Percentiles rank a stretch among this genome's conserved stretches.
phyloP scores from a whole-genome alignment of 2,888 invertebrate genomes.

The Cosmia trapezina region DNA sequence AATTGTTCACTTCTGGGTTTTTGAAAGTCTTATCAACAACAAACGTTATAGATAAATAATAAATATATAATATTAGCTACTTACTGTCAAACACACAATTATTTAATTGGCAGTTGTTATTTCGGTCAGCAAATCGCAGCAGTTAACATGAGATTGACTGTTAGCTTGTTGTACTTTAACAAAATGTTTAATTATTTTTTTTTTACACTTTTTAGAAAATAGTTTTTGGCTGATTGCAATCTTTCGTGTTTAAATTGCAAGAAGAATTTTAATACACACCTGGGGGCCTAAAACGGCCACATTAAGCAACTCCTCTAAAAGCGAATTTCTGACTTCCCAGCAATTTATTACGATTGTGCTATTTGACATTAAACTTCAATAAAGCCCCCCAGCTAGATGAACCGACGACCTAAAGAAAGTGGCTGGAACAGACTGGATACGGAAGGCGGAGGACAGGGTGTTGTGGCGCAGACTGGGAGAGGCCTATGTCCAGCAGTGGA shows the following conservation, averaged over 20 bases:
- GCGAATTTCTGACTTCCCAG: too few relatives aligned
- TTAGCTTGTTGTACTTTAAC: not conserved
- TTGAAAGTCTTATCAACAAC: not conserved
- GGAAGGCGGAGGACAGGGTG: too few relatives aligned
- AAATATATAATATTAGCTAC: not conserved
- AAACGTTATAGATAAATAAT: not conserved
- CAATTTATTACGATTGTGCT: too few relatives aligned
- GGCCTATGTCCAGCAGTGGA: too few relatives aligned
- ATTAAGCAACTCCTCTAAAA: too few relatives aligned
- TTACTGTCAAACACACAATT: not conserved
- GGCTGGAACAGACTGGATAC: too few relatives aligned
- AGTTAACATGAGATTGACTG: not conserved
- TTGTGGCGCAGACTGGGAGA: too few relatives aligned
- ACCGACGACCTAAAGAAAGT: too few relatives aligned
- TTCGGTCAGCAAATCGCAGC: not conserved
- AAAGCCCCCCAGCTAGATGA: too few relatives aligned
- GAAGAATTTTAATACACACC: not conserved
- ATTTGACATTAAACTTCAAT: too few relatives aligned
- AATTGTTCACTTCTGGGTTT: not conserved
- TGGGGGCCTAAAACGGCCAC: too few relatives aligned
- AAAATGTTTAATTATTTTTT: not conserved
- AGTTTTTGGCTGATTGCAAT: not conserved
- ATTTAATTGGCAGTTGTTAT: not conserved
- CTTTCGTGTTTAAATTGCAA: not conserved
- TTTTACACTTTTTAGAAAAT: not conserved